A percentile compares a stretch with the other conserved stretches of the same genome.
Evolutionary conservation across 1,140 invertebrate species (phyloP).

Genomic region (Apis cerana): DNA sequence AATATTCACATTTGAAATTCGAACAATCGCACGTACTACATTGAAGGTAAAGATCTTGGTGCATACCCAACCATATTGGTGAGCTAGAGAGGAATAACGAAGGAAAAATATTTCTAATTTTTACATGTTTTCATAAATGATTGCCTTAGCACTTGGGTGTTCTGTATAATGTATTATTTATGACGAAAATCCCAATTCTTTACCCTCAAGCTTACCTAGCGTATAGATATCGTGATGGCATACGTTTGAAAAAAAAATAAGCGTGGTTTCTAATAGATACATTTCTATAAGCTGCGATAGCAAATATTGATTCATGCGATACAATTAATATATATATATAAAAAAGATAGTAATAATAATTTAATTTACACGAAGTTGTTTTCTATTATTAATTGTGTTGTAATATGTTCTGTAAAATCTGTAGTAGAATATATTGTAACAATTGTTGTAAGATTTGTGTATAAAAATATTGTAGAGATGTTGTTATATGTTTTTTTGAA

Average conservation of each 20-base stretch:
- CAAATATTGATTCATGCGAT: neutral
- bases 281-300: neutral
- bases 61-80: neutral
- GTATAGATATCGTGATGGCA: conserved; percentile 27
- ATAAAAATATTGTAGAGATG: neutral
- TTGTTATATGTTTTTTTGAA: neutral
- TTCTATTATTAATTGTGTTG: no score
- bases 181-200: conserved; percentile 46
- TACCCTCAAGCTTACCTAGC: conserved; percentile 51
- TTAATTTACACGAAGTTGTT: no score
- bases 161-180: neutral
- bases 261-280: conserved; percentile 17
- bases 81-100: neutral
- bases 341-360: no score
- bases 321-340: neutral
- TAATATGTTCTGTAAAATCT: neutral
- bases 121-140: no score
- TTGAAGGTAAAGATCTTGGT: conserved; percentile 61
- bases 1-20: no score
- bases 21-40: neutral
- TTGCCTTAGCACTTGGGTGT: neutral
- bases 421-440: neutral
- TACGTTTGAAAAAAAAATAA: conserved; percentile 30
- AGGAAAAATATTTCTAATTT: neutral
- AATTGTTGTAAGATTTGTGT: neutral